Base-by-base conservation (phyloP, 2,113 vertebrate genomes). In the Mellivora capensis region DNA sequence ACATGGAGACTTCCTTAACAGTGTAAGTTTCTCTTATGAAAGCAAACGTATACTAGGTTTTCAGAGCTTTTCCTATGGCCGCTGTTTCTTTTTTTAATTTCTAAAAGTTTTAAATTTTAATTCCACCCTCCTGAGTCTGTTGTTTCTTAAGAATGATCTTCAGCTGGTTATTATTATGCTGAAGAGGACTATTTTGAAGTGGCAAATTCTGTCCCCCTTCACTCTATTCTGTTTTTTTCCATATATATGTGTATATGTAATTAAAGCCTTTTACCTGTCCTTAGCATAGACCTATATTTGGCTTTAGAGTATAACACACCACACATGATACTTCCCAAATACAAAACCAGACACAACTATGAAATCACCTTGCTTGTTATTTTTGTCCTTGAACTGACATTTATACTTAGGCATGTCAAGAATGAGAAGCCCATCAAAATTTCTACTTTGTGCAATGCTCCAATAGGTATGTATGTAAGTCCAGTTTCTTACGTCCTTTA, bases 391-490 rank as follows among this genome's bases (percentile, higher is more conserved):
- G 21, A 95, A 79, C 62, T 7, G 44, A 49, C 62, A 64, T 95
- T 94, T 91, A 42, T 13, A 93, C 14, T 31, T 86, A 4, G 39
- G 25, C 23, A 82, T 91, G 37, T 87, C 49, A 44, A 52, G n/a
- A 94, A 83, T 54, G 39, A 91, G 91, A 97, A 96, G 10, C 12
- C 44, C 42, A 81, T 91, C 61, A 77, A 91, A 83, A 74, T 61
- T 15, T 12, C 34, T 7, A 74, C 29, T 67, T 91, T 89, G 47
- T 74, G 27, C 1, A 7, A 39, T 95, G 83, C 77, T 42, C 17
- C 7, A 67, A 2, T 25, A 69, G 39, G n/a, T 87, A 0, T n/a
- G 17, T 7, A 64, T 27, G 49, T 67, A 25, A 21, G 88, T 97
- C n/a, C 52, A 71, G 8, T 69, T 94, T 96, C 52, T 61, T 25